Evolutionary conservation across 2,797 vertebrate genomes (phyloP).

Genomic region (Squalus acanthias): DNA sequence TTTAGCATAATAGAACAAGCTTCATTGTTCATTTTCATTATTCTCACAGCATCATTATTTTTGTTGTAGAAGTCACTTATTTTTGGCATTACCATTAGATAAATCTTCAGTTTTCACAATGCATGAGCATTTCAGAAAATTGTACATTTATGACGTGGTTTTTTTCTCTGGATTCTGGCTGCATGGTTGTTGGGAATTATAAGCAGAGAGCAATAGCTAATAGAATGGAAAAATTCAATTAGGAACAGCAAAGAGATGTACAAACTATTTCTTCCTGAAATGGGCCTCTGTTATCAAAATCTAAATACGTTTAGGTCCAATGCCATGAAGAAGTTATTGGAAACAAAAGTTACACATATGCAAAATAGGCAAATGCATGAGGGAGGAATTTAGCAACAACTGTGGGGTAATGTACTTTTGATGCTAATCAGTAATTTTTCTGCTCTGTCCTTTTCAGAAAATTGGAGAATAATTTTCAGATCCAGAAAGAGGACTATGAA

Average conservation of each 20-base stretch:
- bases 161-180: background rate
- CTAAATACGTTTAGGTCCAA: background rate
- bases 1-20: background rate
- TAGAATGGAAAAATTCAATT: background rate
- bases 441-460: conserved; percentile 56
- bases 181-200: background rate
- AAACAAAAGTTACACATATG: background rate
- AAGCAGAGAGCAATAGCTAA: background rate
- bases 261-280: background rate
- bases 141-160: background rate
- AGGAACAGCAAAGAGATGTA: background rate
- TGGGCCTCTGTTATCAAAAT: background rate
- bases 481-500: conserved; percentile 74
- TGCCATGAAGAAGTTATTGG: background rate
- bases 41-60: background rate
- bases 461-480: conserved; percentile 78
- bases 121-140: too few relatives aligned
- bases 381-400: background rate
- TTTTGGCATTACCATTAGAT: background rate
- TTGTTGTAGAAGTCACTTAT: background rate
- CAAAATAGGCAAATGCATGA: background rate
- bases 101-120: too few relatives aligned
- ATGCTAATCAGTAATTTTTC: background rate
- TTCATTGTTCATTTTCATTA: background rate
- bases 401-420: background rate